These are phyloP conservation scores for Rhinoraja longicauda DNA, from an alignment of 2,797 vertebrate genomes.

Conservation along the genomic window DNA sequence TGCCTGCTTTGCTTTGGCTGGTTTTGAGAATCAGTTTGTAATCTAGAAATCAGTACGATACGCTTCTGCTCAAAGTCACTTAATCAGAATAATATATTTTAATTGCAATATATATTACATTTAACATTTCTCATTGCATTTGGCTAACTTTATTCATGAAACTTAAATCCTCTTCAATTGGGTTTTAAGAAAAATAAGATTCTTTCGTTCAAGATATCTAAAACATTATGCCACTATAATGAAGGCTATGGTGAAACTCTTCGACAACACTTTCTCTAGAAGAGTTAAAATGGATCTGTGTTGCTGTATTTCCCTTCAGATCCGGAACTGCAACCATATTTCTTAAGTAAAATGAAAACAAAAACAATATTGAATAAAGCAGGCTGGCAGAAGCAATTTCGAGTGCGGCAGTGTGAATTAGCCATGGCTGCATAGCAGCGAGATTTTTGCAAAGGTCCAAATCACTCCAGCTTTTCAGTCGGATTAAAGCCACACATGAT, in stretches of 20 bases:
- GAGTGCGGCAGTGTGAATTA: not conserved
- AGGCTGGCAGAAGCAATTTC: not conserved
- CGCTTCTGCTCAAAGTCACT: not conserved
- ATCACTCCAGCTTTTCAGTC: not conserved
- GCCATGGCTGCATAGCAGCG: not conserved
- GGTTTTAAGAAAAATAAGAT: not conserved
- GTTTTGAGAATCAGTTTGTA: not conserved
- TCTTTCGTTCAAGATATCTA: not conserved
- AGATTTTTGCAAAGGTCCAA: not conserved
- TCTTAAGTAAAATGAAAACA: not conserved
- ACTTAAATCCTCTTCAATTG: not conserved
- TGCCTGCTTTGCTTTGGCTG: not conserved
- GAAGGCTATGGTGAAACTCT: not conserved
- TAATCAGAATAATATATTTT: not conserved
- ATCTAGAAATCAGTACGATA: not conserved
- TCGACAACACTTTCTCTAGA: too few species aligned
- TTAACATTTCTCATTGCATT: not conserved
- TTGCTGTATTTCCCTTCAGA: not conserved
- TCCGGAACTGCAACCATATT: not conserved
- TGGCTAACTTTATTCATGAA: slow-evolving; percentile 6
- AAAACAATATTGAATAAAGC: not conserved
- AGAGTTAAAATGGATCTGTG: not conserved
- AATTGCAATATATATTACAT: not conserved
- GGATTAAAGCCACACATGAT: not conserved
- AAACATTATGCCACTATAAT: not conserved